Percentiles rank a stretch among this genome's conserved stretches.
Conservation (phyloP, 1,140 invertebrate species). For the Drosophila kanapiae region DNA sequence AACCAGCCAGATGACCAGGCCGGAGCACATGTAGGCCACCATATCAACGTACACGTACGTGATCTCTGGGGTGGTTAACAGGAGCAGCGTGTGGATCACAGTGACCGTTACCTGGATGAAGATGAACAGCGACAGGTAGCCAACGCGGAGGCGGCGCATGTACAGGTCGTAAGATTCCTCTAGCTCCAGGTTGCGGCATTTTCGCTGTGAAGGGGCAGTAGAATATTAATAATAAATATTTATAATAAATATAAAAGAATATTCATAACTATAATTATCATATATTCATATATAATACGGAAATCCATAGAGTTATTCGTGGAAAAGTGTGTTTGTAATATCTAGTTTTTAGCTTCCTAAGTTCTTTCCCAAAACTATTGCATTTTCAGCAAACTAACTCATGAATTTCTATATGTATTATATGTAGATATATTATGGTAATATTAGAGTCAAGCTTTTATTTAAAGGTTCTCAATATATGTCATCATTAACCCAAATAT, state of each 20-base stretch:
- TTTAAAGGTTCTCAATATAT: not conserved
- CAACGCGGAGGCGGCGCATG: slow-evolving; percentile 90
- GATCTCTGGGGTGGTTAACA: slow-evolving; percentile 85
- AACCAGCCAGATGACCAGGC: slow-evolving; percentile 86
- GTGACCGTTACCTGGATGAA: slow-evolving; percentile 89
- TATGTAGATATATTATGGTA: not conserved
- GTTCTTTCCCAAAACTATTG: not conserved
- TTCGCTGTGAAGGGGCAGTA: slow-evolving; percentile 86
- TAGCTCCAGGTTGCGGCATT: slow-evolving; percentile 90
- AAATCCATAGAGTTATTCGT: too few species aligned
- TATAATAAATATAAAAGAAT: too few species aligned
- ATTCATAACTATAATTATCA: too few species aligned
- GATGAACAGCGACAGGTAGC: slow-evolving; percentile 91
- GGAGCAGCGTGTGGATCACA: slow-evolving; percentile 87
- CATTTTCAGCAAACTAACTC: not conserved
- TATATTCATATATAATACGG: too few species aligned
- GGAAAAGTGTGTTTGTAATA: too few species aligned
- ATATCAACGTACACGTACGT: slow-evolving; percentile 83
- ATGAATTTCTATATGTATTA: not conserved
- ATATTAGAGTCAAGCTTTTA: not conserved
- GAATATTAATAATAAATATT: not conserved
- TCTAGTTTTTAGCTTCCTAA: not conserved
- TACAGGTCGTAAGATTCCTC: slow-evolving; percentile 91
- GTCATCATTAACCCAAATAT: slow-evolving; percentile 23
- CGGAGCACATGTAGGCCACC: slow-evolving; percentile 85